Evolutionary conservation across 2,888 invertebrate species (phyloP), one percentile per base, ranked within the genome.

Genomic region (Synanthedon vespiformis): DNA sequence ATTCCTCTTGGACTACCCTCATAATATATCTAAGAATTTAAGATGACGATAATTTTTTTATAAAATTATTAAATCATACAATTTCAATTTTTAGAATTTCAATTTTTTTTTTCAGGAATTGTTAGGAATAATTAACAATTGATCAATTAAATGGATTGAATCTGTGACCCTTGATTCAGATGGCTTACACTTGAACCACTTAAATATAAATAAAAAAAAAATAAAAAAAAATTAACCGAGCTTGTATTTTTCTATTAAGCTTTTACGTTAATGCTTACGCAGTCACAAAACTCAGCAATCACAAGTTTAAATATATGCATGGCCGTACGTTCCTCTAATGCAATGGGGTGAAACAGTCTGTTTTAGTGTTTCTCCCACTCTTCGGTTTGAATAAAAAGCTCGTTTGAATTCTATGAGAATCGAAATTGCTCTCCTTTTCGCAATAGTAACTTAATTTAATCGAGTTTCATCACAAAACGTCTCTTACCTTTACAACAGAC

Each of bases 381-480:
- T 72, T 67, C 67, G 68, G 75, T 85, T 84, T 84, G 84, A 83
- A 85, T 85, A 85, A 85, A 85, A 84, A 78, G 75, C 80, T 85
- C 85, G 83, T 86, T 85, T 85, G 80, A 81, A 86, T 85, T 82
- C 85, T 79, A 84, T 79, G 83, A 76, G 84, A 80, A 85, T 86
- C 80, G 83, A 72, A 84, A 83, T 82, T 77, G 82, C 78, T 79
- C 80, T 77, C 78, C 75, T 80, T 83, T 80, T 78, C 77, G 75
- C 78, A 72, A 80, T 80, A 80, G 77, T 83, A 84, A 83, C 84
- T 85, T 85, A 84, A 84, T 84, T 84, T 84, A 83, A 86, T 84
- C 80, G 84, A 74, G 76, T 77, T 72, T 72, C 74, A 76, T 85
- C 79, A 77, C 72, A 74, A 74, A 72, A 75, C 74, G 53, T 52